Evolutionary conservation across 2,888 invertebrate species (phyloP).

Genomic region (Trissolcus brochymenae): DNA sequence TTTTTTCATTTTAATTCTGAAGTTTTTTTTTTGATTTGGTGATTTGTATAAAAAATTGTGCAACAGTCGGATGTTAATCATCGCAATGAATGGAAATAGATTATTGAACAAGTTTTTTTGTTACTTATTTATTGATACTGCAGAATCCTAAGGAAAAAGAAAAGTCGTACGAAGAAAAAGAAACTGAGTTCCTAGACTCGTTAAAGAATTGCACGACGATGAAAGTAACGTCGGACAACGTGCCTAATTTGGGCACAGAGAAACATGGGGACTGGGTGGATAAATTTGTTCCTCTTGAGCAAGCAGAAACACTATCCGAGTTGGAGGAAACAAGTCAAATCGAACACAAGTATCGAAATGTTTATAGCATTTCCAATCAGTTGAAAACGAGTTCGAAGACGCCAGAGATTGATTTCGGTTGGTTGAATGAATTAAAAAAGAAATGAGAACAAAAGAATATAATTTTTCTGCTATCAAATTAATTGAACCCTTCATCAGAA

Average conservation of each 20-base stretch:
- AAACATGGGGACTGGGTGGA: constrained; percentile 63
- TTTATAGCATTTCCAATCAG: constrained; percentile 62
- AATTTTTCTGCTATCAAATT: too few relatives aligned
- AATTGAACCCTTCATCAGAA: too few relatives aligned
- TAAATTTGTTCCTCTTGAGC: constrained; percentile 7
- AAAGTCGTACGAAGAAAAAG: constrained; percentile 20
- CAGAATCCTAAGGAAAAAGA: constrained; percentile 10
- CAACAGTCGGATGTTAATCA: too few relatives aligned
- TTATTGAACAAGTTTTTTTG: too few relatives aligned
- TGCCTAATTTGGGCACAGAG: constrained; percentile 36
- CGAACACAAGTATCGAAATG: constrained; percentile 64
- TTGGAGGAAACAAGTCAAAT: constrained; percentile 37
- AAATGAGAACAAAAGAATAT: too few relatives aligned
- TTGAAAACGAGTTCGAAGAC: constrained; percentile 14
- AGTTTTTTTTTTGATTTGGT: background rate
- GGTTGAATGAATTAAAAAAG: background rate
- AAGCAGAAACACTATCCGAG: constrained; percentile 17
- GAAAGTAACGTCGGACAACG: constrained; percentile 25
- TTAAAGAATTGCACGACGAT: constrained; percentile 23
- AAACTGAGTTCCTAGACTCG: constrained; percentile 25
- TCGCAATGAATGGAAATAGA: too few relatives aligned
- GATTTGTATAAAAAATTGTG: too few relatives aligned
- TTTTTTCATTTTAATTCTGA: background rate
- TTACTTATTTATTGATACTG: too few relatives aligned
- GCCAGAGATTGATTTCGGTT: constrained; percentile 11